Conservation (phyloP, 2,113 vertebrate genomes). For the Coracopsis vasa region DNA sequence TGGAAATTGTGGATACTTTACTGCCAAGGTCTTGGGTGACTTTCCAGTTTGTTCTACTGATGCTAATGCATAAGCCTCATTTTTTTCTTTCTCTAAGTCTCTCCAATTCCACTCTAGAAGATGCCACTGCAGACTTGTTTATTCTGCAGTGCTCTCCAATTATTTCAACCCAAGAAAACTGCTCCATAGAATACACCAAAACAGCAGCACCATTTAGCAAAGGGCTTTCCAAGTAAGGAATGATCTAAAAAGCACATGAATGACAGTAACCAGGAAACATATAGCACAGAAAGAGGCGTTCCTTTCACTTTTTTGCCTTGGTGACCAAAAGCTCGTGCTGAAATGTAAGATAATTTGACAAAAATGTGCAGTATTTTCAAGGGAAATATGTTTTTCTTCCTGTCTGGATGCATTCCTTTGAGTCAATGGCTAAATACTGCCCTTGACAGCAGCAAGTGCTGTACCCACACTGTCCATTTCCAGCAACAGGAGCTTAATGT, state of each 20-base stretch:
- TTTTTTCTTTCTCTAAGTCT: background rate
- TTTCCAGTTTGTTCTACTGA: background rate
- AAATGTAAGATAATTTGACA: background rate
- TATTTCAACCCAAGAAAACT: background rate
- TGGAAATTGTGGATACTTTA: background rate
- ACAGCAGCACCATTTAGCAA: background rate
- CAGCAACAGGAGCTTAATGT: background rate
- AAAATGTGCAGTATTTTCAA: background rate
- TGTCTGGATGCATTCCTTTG: background rate
- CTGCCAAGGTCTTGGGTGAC: background rate
- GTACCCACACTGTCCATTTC: fast-evolving
- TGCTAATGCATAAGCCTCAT: fast-evolving
- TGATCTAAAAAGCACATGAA: background rate
- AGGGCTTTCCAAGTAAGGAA: background rate
- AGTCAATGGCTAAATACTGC: background rate
- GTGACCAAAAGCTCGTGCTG: background rate
- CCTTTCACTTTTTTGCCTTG: background rate
- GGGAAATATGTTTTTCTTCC: background rate
- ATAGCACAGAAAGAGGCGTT: background rate
- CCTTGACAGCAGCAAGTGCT: background rate
- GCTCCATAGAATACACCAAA: fast-evolving
- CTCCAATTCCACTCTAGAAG: background rate
- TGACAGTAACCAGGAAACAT: background rate
- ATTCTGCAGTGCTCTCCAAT: background rate
- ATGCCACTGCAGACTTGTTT: background rate